A percentile compares a stretch with the other conserved stretches of the same genome.
Evolutionary conservation across 1,140 invertebrate species (phyloP).

Genomic region (Caenorhabditis latens): DNA sequence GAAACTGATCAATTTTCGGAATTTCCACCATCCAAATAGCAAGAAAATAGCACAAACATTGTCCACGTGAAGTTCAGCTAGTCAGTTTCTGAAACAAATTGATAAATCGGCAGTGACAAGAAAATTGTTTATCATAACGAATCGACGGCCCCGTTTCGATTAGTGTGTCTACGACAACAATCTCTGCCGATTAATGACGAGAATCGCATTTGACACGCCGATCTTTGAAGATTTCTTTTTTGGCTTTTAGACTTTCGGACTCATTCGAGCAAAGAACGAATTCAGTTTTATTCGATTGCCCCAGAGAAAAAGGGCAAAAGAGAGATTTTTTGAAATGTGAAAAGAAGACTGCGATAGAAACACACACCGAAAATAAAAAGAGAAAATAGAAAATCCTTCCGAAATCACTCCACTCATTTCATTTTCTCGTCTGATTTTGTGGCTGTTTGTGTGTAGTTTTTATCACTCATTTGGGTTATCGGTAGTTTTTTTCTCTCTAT

Average conservation of each 20-base stretch:
- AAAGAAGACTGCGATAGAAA: not conserved
- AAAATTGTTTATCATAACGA: not conserved
- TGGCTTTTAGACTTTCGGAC: not conserved
- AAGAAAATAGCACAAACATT: not conserved
- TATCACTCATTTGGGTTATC: constrained; percentile 4
- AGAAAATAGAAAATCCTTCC: no score
- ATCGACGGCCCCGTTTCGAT: not conserved
- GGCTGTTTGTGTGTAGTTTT: not conserved
- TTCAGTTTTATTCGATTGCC: not conserved
- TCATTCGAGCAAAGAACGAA: not conserved
- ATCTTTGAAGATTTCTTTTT: constrained; percentile 6
- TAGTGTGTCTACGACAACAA: not conserved
- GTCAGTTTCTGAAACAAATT: constrained; percentile 13
- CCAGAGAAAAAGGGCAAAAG: not conserved
- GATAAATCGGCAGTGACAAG: constrained; percentile 2
- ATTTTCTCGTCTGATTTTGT: not conserved
- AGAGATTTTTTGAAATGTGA: not conserved
- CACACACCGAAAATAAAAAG: not conserved
- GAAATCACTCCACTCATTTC: not conserved
- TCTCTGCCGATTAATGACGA: not conserved
- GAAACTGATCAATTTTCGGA: constrained; percentile 4
- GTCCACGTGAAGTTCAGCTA: not conserved
- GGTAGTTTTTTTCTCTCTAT: not conserved
- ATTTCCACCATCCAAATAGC: no score
- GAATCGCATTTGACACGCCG: not conserved